Evolutionary conservation across 2,113 vertebrate species (phyloP).

Genomic region (Malurus melanocephalus): DNA sequence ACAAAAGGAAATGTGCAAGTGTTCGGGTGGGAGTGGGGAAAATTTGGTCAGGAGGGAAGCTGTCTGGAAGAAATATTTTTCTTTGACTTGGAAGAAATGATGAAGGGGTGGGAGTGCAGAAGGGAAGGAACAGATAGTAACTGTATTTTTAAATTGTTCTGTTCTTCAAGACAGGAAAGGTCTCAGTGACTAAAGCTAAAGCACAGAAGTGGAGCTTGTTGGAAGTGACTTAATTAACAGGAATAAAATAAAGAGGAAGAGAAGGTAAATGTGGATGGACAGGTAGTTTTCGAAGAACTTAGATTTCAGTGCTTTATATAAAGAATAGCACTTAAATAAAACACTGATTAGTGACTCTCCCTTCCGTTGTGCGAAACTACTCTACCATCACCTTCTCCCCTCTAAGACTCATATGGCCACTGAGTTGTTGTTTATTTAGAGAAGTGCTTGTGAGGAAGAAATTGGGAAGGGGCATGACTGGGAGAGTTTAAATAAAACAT

Average conservation of each 20-base stretch:
- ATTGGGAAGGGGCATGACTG: not conserved
- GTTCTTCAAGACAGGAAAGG: not conserved
- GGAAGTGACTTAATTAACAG: not conserved
- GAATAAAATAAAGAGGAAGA: not conserved
- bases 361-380: not conserved
- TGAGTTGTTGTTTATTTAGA: not conserved
- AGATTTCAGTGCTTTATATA: not conserved
- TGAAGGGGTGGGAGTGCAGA: rapidly evolving
- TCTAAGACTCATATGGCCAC: not conserved
- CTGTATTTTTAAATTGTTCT: not conserved
- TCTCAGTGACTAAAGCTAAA: not conserved
- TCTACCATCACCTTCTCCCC: not conserved
- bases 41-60: not conserved
- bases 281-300: not conserved
- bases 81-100: not conserved
- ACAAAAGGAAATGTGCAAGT: not conserved
- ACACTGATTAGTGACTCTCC: not conserved
- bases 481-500: not conserved
- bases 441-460: not conserved
- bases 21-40: not conserved
- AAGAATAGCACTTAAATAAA: not conserved
- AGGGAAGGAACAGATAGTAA: not conserved
- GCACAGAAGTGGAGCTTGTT: not conserved
- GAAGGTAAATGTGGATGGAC: not conserved
- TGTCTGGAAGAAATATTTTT: not conserved